phyloP scores from a whole-genome alignment of 2,888 invertebrate genomes.

The Ceramica pisi region DNA sequence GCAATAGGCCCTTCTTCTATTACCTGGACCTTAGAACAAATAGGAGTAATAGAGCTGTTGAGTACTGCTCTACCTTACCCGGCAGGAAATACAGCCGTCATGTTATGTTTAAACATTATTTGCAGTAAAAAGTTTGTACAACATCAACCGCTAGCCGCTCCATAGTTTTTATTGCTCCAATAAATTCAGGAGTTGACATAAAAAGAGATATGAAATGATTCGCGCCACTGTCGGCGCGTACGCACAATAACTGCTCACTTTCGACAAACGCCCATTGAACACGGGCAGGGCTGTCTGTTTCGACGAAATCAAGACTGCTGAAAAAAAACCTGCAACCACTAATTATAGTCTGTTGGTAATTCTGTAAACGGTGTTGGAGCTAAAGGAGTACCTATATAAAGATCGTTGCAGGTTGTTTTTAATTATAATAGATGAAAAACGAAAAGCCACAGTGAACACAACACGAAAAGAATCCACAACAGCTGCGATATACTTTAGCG shows the following conservation, averaged over 20 bases:
- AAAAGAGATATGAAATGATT: conserved; percentile 42
- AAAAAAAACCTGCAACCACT: neutral
- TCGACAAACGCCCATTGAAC: conserved; percentile 25
- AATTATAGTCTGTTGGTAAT: neutral
- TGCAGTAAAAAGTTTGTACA: too few relatives aligned
- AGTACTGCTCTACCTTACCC: too few relatives aligned
- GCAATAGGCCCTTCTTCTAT: too few relatives aligned
- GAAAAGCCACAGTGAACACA: neutral
- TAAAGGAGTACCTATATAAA: too few relatives aligned
- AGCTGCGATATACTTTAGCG: neutral
- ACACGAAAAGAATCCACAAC: neutral
- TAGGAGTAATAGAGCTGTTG: too few relatives aligned
- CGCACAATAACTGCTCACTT: conserved; percentile 54
- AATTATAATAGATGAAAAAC: neutral
- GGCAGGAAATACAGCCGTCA: too few relatives aligned
- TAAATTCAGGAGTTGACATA: conserved; percentile 12
- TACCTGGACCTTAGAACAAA: too few relatives aligned
- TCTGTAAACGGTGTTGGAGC: neutral
- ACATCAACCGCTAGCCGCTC: neutral
- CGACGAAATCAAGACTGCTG: neutral
- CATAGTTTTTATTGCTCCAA: neutral
- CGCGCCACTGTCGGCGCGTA: conserved; percentile 27
- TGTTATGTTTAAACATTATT: too few relatives aligned
- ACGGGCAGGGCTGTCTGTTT: conserved; percentile 24
- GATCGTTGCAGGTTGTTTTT: too few relatives aligned